Evolutionary conservation across 2,113 vertebrate genomes (phyloP).

Genomic region (Prochilodus magdalenae): DNA sequence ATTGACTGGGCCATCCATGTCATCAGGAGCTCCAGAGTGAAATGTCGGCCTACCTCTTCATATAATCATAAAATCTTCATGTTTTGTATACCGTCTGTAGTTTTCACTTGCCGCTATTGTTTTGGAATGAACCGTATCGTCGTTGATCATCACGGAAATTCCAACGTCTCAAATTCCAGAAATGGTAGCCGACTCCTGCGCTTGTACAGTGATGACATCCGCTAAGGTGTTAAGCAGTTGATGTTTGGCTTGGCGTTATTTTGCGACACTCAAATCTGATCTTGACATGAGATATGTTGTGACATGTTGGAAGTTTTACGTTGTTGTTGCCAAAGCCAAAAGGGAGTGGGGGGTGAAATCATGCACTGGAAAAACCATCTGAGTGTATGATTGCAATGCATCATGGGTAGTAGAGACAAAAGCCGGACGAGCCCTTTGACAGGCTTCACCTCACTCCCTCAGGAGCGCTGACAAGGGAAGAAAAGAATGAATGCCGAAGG

Average conservation of each 20-base stretch:
- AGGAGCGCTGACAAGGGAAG: constrained; percentile 61
- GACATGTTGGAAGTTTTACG: constrained; percentile 52
- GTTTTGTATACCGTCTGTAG: background rate
- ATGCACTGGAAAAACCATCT: constrained; percentile 33
- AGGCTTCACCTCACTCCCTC: constrained; percentile 52
- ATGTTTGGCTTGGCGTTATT: background rate
- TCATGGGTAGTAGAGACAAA: constrained; percentile 53
- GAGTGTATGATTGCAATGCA: constrained; percentile 47
- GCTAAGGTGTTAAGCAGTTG: background rate
- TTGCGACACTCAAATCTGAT: constrained; percentile 55
- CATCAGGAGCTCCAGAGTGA: no score
- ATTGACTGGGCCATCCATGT: background rate
- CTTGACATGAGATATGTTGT: constrained; percentile 43
- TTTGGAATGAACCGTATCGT: background rate
- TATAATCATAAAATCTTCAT: background rate
- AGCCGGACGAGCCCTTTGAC: constrained; percentile 43
- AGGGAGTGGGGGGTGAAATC: constrained; percentile 34
- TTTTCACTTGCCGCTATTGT: background rate
- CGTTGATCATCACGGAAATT: background rate
- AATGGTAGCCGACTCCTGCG: background rate
- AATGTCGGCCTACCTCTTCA: no score
- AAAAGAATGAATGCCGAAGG: constrained; percentile 69
- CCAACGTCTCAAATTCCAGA: background rate
- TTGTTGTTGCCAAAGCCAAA: constrained; percentile 47
- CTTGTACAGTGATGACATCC: background rate